Evolutionary conservation across 2,797 vertebrate genomes (phyloP).

Genomic region (Channa striata): DNA sequence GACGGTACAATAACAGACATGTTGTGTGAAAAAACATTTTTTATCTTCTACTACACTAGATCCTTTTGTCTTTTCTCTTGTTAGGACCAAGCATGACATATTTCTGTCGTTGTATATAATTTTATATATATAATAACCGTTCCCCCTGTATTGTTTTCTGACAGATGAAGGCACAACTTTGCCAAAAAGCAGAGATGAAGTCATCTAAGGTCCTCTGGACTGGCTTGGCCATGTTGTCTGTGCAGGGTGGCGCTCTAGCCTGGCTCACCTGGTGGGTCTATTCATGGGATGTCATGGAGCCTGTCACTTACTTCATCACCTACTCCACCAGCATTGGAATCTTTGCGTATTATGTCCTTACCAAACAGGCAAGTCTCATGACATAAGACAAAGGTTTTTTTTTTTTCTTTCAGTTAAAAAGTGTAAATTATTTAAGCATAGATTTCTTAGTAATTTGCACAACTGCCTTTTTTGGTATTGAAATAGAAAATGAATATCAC

Average conservation of each 20-base stretch:
- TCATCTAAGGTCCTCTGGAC: conserved; percentile 86
- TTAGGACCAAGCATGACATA: not conserved
- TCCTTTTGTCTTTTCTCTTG: not conserved
- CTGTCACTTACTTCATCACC: conserved; percentile 95
- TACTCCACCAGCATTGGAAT: conserved; percentile 91
- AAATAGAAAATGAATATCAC: not conserved
- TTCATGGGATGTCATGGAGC: conserved; percentile 98
- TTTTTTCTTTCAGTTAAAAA: not conserved
- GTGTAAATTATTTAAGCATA: not conserved
- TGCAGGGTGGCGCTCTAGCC: conserved; percentile 92
- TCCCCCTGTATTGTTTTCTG: not conserved
- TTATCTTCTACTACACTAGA: not conserved
- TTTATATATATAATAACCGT: too few relatives aligned
- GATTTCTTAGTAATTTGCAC: not conserved
- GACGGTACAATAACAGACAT: conserved; percentile 80
- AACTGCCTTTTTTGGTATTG: too few relatives aligned
- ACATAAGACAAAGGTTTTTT: not conserved
- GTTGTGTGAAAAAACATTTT: not conserved
- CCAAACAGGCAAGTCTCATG: conserved; percentile 85
- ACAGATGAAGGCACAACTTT: conserved; percentile 88
- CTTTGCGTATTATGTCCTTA: conserved; percentile 93
- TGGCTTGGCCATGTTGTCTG: conserved; percentile 91
- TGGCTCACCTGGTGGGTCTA: conserved; percentile 99
- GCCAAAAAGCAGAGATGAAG: conserved; percentile 78
- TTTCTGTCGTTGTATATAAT: not conserved